Conservation (phyloP, 2,797 vertebrate genomes). For the Sphenodon punctatus region DNA sequence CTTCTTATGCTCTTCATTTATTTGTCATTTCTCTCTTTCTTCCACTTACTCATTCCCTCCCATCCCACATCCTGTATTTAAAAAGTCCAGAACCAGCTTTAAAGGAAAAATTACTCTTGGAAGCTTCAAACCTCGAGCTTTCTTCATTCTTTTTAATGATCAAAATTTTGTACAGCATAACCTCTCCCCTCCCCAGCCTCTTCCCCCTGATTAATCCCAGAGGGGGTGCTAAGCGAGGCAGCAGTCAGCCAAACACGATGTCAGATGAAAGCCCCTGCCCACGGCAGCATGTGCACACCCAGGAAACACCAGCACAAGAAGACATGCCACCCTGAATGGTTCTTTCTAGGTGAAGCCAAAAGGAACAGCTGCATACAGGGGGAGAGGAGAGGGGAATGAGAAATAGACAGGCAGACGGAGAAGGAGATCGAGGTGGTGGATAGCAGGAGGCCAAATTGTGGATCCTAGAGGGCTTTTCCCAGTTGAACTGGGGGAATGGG, state of each 20-base stretch:
- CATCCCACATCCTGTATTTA: not conserved
- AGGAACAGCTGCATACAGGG: not conserved
- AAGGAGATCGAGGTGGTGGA: not conserved
- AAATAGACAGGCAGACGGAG: not conserved
- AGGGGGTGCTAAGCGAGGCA: not conserved
- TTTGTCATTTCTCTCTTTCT: not conserved
- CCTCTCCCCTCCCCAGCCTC: not conserved
- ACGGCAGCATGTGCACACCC: not conserved
- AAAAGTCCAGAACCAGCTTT: not conserved
- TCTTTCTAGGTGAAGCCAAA: not conserved
- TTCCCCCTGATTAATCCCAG: not conserved
- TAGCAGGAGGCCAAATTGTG: constrained; percentile 11
- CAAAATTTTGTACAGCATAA: not conserved
- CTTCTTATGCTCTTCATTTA: not conserved
- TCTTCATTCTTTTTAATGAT: not conserved
- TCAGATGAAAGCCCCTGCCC: not conserved
- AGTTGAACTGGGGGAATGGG: not conserved
- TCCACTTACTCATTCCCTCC: not conserved
- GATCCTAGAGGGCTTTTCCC: not conserved
- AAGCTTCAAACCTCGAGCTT: constrained; percentile 3
- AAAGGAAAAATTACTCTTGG: constrained; percentile 31
- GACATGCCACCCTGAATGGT: not conserved
- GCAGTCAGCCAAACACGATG: not conserved
- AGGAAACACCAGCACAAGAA: constrained; percentile 5
- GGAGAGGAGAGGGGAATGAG: not conserved